These are phyloP conservation scores for Fragum whitleyi DNA, from an alignment of 2,888 invertebrate species.

Conservation along the genomic window DNA sequence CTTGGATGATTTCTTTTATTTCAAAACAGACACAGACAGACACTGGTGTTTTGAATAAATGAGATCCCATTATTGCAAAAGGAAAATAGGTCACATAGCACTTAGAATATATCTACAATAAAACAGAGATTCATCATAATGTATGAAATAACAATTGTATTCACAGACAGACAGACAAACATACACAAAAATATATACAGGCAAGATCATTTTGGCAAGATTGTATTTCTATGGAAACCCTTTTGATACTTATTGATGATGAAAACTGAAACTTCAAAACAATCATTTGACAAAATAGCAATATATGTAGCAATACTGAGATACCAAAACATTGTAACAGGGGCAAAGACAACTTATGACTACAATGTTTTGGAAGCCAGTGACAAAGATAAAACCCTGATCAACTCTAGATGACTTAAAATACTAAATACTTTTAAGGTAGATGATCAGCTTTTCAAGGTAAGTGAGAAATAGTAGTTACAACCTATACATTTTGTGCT, in stretches of 20 bases:
- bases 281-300: neutral
- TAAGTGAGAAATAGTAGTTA: too few relatives aligned
- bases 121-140: constrained; percentile 52
- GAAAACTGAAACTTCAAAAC: neutral
- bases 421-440: too few relatives aligned
- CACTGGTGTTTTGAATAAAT: neutral
- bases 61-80: neutral
- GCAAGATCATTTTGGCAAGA: constrained; percentile 79
- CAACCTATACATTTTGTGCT: too few relatives aligned
- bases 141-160: constrained; percentile 12
- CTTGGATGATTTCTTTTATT: too few relatives aligned
- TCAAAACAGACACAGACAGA: too few relatives aligned
- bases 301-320: too few relatives aligned
- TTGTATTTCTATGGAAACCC: constrained; percentile 28
- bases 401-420: too few relatives aligned
- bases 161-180: constrained; percentile 34
- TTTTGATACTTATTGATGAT: constrained; percentile 19
- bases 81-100: constrained; percentile 10
- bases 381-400: too few relatives aligned
- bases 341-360: too few relatives aligned
- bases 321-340: too few relatives aligned
- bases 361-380: too few relatives aligned
- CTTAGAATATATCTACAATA: constrained; percentile 7
- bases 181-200: constrained; percentile 40
- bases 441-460: too few relatives aligned